A percentile compares a stretch with the other conserved stretches of the same genome.
phyloP scores from a whole-genome alignment of 2,797 vertebrate genomes.

The Sebastes iracundus region DNA sequence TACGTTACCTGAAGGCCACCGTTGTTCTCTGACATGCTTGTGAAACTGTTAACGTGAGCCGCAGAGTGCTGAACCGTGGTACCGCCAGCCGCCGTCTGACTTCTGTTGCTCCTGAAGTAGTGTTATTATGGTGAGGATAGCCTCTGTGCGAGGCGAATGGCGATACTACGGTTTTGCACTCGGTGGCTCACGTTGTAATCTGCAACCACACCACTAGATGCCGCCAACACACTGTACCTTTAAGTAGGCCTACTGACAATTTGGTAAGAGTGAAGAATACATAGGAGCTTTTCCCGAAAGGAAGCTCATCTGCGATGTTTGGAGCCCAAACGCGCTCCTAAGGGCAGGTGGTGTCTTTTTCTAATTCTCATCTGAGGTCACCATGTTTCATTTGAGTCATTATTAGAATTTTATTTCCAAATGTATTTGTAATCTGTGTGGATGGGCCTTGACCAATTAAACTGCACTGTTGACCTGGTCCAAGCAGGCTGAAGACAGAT shows the following conservation, averaged over 20 bases:
- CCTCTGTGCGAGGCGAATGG: rapidly evolving
- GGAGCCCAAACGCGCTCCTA: too few relatives aligned
- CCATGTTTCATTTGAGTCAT: background rate
- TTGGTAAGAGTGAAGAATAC: background rate
- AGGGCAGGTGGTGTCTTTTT: background rate
- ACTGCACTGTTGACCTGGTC: background rate
- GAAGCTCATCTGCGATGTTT: background rate
- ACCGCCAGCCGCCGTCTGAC: rapidly evolving
- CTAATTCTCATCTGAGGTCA: background rate
- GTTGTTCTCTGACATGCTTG: rapidly evolving
- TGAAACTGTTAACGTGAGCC: too few relatives aligned
- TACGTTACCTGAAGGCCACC: too few relatives aligned
- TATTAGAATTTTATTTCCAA: too few relatives aligned
- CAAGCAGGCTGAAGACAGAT: background rate
- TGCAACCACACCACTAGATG: too few relatives aligned
- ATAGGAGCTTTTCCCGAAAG: background rate
- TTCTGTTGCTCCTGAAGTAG: too few relatives aligned
- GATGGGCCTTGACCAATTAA: too few relatives aligned
- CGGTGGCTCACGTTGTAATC: too few relatives aligned
- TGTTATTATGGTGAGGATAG: too few relatives aligned
- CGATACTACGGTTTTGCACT: too few relatives aligned
- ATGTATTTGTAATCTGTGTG: background rate
- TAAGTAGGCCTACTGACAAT: background rate
- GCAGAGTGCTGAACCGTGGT: too few relatives aligned
- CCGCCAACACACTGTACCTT: too few relatives aligned